Evolutionary conservation across 2,888 invertebrate genomes (phyloP), one percentile per base, ranked within the genome.

Genomic region (Volucella inflata): DNA sequence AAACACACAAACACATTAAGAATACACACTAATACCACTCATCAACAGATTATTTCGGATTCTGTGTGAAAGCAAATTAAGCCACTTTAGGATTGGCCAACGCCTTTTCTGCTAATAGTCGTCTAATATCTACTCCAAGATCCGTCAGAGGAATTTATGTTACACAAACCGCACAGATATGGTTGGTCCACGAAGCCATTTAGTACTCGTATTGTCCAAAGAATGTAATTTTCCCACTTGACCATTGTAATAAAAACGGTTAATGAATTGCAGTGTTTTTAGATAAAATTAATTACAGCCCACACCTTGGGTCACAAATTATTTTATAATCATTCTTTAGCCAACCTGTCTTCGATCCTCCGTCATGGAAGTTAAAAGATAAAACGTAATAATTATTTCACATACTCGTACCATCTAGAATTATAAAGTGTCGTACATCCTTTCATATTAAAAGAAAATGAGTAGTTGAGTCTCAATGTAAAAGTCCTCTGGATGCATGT

Each of bases 201-300:
- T 48, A 48, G 38, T 10, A 12, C 30, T 1, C 44, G 36, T 38
- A 57, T 36, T 10, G 38, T 40, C 14, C 17, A 44, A 9, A 11
- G 48, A 17, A 70, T 50, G 50, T 55, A 12, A 38, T 65, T 82
- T 51, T 71, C 36, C 55, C 10, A 40, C 55, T 48, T 17, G n/a
- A 46, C 60, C 59, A 72, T 16, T 16, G 38, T 16, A 38, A 57
- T 12, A 12, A 14, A 64, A 55, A 21, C 30, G 6, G 30, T 30
- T 51, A 77, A 60, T 42, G 57, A 50, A 70, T 68, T 51, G 62
- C n/a, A 12, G 17, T 55, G 55, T 48, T 57, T 11, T 57, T 57
- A 60, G 71, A 71, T 71, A 60, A 71, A 64, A 71, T 64, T 71
- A 76, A 77, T 71, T 46, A 53, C 64, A 30, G 70, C 59, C 70